Conservation (phyloP, 2,113 vertebrate species). For the Copsychus sechellarum region DNA sequence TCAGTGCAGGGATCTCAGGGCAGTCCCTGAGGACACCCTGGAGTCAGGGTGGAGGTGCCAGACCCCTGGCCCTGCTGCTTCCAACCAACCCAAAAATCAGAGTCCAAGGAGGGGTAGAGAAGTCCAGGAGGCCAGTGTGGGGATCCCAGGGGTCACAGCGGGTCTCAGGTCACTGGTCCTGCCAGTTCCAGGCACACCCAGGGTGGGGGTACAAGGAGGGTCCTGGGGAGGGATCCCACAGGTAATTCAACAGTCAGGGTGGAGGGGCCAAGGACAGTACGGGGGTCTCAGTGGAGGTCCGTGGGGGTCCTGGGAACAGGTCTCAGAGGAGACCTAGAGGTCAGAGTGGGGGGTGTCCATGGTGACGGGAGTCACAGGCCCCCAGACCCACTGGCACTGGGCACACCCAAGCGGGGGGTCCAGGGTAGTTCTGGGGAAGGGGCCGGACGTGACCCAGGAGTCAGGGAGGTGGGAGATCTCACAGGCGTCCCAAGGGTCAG, state of each 20-base stretch:
- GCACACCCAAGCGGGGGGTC: not conserved
- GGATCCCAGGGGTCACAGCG: not conserved
- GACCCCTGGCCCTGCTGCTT: not conserved
- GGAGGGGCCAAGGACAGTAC: not conserved
- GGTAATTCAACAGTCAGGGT: not conserved
- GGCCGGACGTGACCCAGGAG: too few species aligned
- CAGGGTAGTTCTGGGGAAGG: not conserved
- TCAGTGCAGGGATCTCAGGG: not conserved
- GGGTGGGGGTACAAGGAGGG: not conserved
- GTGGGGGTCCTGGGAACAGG: not conserved
- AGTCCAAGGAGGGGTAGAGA: not conserved
- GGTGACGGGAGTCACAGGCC: not conserved
- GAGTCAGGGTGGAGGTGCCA: not conserved
- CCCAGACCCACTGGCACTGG: not conserved
- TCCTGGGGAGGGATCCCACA: not conserved
- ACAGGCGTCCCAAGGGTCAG: not conserved
- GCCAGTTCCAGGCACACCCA: not conserved
- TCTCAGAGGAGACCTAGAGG: not conserved
- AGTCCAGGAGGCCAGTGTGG: not conserved
- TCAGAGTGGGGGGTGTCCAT: too few species aligned
- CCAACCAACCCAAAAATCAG: not conserved
- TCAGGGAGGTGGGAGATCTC: not conserved
- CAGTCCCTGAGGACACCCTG: not conserved
- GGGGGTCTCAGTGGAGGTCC: not conserved
- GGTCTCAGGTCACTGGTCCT: not conserved